Conservation (phyloP, 2,113 vertebrate species). For the Podilymbus podiceps region DNA sequence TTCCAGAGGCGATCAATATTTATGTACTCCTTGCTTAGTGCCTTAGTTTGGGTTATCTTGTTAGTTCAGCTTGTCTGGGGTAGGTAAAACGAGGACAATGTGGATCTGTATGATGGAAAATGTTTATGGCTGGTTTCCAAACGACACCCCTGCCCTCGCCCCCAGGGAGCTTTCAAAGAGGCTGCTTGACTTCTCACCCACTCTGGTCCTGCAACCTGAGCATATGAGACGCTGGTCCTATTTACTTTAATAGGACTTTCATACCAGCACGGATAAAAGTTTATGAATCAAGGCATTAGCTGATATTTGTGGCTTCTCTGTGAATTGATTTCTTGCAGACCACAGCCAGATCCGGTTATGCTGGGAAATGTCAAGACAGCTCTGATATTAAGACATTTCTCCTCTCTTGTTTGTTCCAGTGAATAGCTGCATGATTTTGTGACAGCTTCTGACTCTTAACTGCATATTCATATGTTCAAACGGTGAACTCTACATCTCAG, state of each 20-base stretch:
- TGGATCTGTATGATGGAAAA: background rate
- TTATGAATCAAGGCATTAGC: constrained; percentile 46
- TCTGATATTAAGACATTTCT: constrained; percentile 46
- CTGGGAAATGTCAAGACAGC: constrained; percentile 27
- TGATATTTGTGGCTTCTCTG: constrained; percentile 35
- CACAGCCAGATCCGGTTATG: background rate
- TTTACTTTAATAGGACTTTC: constrained; percentile 47
- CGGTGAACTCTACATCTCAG: background rate
- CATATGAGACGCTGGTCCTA: background rate
- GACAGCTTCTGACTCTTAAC: background rate
- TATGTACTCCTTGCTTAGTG: background rate
- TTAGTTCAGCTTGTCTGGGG: background rate
- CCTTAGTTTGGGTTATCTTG: no score
- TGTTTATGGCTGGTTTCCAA: background rate
- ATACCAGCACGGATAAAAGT: background rate
- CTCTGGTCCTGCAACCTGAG: background rate
- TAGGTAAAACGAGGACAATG: background rate
- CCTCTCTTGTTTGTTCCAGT: background rate
- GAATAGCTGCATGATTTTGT: constrained; percentile 1
- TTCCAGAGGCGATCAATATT: background rate
- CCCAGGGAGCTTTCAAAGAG: background rate
- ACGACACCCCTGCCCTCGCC: accelerated
- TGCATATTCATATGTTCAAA: constrained; percentile 14
- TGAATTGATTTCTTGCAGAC: constrained; percentile 35
- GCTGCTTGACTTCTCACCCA: background rate